Conservation (phyloP, 2,113 vertebrate species). For the Ancistrus triradiatus region DNA sequence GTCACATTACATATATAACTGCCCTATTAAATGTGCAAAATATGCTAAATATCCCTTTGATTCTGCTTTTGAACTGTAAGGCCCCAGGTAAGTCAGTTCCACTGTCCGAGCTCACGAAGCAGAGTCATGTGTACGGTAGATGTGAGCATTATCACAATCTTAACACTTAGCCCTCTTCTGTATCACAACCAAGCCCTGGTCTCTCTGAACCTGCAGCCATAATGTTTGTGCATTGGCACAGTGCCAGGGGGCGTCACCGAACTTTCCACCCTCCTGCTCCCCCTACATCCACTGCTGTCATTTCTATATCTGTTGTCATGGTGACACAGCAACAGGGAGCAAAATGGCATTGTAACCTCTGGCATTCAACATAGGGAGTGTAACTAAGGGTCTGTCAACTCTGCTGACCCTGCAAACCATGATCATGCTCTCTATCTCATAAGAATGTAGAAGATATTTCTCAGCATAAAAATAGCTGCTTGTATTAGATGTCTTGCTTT, state of each 20-base stretch:
- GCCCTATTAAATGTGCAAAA: too few species aligned
- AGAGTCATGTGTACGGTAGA: too few species aligned
- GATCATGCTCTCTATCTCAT: too few species aligned
- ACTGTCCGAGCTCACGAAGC: too few species aligned
- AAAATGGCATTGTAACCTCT: conserved; percentile 88
- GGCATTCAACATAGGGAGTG: conserved; percentile 78
- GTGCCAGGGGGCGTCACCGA: conserved; percentile 68
- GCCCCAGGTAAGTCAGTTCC: too few species aligned
- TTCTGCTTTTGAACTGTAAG: too few species aligned
- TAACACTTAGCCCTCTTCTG: neutral
- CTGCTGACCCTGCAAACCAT: conserved; percentile 24
- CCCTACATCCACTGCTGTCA: conserved; percentile 84
- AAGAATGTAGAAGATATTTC: too few species aligned
- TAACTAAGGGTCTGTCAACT: conserved; percentile 15
- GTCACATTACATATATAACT: too few species aligned
- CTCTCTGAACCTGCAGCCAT: conserved; percentile 3
- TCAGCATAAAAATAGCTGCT: too few species aligned
- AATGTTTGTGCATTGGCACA: conserved; percentile 8
- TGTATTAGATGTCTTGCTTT: too few species aligned
- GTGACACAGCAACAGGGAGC: conserved; percentile 84
- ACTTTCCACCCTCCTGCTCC: conserved; percentile 80
- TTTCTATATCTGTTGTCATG: conserved; percentile 99
- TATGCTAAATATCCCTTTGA: too few species aligned
- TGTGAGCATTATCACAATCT: too few species aligned
- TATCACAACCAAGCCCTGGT: neutral